Percentiles rank a stretch among this genome's conserved stretches.
These are phyloP conservation scores for Ginglymostoma cirratum DNA, from an alignment of 2,113 vertebrate species.

Conservation along the genomic window DNA sequence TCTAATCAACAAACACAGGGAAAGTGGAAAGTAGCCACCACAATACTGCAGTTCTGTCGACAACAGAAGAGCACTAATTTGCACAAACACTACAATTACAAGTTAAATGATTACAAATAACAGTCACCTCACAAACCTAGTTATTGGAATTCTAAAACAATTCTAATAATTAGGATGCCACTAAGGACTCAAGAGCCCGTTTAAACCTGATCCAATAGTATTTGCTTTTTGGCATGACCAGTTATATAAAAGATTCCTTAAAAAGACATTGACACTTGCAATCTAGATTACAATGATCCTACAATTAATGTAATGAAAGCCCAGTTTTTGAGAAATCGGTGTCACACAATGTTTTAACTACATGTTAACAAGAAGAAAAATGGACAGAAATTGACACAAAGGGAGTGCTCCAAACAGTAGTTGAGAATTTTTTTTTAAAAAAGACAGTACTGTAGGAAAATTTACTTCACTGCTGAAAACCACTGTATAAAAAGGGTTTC, in stretches of 20 bases:
- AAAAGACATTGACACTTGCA: neutral
- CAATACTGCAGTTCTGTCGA: neutral
- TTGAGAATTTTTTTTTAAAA: neutral
- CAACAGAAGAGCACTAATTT: neutral
- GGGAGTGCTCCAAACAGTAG: neutral
- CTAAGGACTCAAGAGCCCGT: neutral
- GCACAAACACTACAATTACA: neutral
- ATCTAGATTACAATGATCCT: neutral
- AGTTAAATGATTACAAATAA: neutral
- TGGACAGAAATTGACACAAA: neutral
- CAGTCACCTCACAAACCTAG: neutral
- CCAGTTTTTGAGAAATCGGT: neutral
- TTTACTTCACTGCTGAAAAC: slow-evolving; percentile 1
- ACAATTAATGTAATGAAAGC: neutral
- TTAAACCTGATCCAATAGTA: neutral
- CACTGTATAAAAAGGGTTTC: neutral
- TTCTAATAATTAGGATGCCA: neutral
- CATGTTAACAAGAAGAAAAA: neutral
- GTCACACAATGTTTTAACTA: neutral
- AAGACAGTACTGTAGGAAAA: neutral
- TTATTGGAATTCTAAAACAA: neutral
- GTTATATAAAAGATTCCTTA: neutral
- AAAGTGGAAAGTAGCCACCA: neutral
- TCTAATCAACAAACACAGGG: neutral
- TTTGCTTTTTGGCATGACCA: neutral